Conservation (phyloP, 1,140 invertebrate genomes). For the Dolichoris vasculosae region DNA sequence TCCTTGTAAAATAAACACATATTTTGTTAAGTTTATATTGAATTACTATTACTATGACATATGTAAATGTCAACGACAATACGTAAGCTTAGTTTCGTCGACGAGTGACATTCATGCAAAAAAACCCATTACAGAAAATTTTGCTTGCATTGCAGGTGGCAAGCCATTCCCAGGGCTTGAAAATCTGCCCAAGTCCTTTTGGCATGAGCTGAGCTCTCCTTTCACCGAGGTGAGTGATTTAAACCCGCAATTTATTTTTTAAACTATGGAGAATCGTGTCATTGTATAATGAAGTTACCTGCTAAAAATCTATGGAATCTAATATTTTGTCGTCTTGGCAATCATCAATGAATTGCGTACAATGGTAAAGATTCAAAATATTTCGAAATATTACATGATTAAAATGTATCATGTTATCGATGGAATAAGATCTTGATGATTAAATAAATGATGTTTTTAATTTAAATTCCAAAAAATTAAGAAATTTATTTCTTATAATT, state of each 20-base stretch:
- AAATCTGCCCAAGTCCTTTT: constrained; percentile 76
- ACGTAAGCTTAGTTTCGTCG: neutral
- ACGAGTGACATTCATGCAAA: neutral
- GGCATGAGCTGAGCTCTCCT: constrained; percentile 78
- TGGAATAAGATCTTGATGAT: too few relatives aligned
- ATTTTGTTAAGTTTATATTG: neutral
- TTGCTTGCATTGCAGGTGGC: constrained; percentile 63
- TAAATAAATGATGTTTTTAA: too few relatives aligned
- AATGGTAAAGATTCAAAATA: neutral
- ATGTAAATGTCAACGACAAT: neutral
- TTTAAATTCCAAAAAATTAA: too few relatives aligned
- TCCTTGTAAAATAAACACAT: neutral
- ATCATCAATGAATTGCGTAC: neutral
- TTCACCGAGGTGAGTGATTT: constrained; percentile 74
- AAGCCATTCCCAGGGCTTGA: constrained; percentile 71
- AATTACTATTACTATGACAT: neutral
- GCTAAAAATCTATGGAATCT: neutral
- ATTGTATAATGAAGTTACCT: constrained; percentile 6
- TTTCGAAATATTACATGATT: neutral
- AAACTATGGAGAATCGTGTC: constrained; percentile 18
- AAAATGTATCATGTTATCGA: neutral
- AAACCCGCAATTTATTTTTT: constrained; percentile 51
- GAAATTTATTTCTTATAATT: too few relatives aligned
- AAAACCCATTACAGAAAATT: constrained; percentile 36
- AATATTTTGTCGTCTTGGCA: neutral